phyloP scores from a whole-genome alignment of 1,140 invertebrate genomes.

The Stegodyphus mimosarum region DNA sequence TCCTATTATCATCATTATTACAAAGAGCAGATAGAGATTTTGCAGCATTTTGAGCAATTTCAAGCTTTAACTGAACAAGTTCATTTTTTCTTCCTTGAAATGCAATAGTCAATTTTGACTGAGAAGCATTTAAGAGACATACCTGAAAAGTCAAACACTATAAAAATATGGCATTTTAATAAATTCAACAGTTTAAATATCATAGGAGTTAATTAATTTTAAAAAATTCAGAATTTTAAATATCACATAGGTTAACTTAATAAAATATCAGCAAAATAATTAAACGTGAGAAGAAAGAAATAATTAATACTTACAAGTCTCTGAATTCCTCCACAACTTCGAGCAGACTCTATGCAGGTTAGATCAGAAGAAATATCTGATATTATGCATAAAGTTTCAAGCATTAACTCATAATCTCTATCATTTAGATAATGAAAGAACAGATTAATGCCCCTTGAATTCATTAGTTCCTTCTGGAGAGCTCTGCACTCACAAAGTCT shows the following conservation, averaged over 20 bases:
- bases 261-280: background rate
- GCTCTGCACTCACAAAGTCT: conserved; percentile 17
- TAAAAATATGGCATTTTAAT: background rate
- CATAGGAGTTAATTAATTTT: background rate
- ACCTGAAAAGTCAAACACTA: conserved; percentile 12
- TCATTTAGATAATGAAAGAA: conserved; percentile 19
- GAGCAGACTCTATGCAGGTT: background rate
- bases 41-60: conserved; percentile 30
- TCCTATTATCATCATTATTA: conserved; percentile 27
- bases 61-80: conserved; percentile 20
- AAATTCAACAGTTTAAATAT: background rate
- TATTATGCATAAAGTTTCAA: conserved; percentile 8
- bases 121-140: conserved; percentile 21
- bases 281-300: background rate
- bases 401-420: conserved; percentile 33
- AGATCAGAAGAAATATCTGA: conserved; percentile 17
- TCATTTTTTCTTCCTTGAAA: conserved; percentile 23
- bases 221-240: background rate
- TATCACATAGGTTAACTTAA: background rate
- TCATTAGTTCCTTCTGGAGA: conserved; percentile 47
- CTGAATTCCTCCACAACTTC: conserved; percentile 21
- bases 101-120: conserved; percentile 10
- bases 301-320: conserved; percentile 22
- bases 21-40: conserved; percentile 47
- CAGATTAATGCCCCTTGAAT: conserved; percentile 12